A percentile compares a stretch with the other conserved stretches of the same genome.
Evolutionary conservation across 2,888 invertebrate species (phyloP).

Genomic region (Cerastis rubricosa): DNA sequence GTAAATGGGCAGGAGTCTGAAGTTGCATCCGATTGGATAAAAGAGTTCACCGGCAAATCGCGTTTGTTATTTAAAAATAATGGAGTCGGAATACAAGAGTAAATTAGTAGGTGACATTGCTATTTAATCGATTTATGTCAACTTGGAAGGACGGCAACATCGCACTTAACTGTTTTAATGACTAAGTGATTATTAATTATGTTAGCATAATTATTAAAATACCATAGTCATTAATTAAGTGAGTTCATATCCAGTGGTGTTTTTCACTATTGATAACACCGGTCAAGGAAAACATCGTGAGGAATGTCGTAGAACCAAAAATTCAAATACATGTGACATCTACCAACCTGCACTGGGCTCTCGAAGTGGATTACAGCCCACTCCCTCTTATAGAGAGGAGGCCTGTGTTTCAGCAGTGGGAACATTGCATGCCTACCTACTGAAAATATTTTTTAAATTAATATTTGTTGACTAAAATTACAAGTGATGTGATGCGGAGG

Average conservation of each 20-base stretch:
- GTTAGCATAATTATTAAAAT: neutral
- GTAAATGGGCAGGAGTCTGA: neutral
- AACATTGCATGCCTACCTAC: neutral
- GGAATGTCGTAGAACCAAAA: neutral
- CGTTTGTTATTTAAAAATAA: neutral
- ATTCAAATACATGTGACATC: neutral
- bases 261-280: neutral
- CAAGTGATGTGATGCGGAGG: too few species aligned
- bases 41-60: neutral
- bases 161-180: neutral
- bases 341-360: neutral
- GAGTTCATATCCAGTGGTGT: neutral
- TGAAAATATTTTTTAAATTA: neutral
- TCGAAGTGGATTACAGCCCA: neutral
- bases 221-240: neutral
- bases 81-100: neutral
- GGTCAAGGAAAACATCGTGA: neutral
- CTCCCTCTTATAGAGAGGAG: neutral
- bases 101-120: neutral
- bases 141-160: neutral
- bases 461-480: neutral
- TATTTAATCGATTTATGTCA: neutral
- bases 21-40: too few species aligned
- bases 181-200: neutral
- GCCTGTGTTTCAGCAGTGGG: neutral